phyloP scores from a whole-genome alignment of 2,888 invertebrate species.

The Acronicta leporina region DNA sequence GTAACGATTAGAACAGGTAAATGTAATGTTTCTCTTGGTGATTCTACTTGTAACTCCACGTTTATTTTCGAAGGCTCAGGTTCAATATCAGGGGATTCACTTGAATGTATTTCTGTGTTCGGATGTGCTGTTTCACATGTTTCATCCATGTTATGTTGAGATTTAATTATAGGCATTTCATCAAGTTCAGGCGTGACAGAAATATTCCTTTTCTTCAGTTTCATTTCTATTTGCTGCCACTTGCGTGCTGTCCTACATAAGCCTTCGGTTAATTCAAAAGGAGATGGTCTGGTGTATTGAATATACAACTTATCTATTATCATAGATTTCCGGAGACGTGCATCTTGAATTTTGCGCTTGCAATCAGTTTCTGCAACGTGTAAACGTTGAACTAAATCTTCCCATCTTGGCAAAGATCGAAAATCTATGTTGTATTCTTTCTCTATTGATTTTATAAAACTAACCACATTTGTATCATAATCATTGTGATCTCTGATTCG shows the following conservation, averaged over 20 bases:
- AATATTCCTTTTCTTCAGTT: slow-evolving; percentile 37
- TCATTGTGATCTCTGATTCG: slow-evolving; percentile 67
- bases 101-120: slow-evolving; percentile 68
- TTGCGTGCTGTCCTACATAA: slow-evolving; percentile 71
- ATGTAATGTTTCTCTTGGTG: slow-evolving; percentile 24
- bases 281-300: slow-evolving; percentile 70
- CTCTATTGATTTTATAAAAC: slow-evolving; percentile 72
- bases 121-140: slow-evolving; percentile 60
- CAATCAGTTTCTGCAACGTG: slow-evolving; percentile 64
- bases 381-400: slow-evolving; percentile 68
- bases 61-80: slow-evolving; percentile 35
- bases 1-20: slow-evolving; percentile 65
- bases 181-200: slow-evolving; percentile 14
- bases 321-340: slow-evolving; percentile 65
- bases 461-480: slow-evolving; percentile 66
- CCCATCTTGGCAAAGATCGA: slow-evolving; percentile 72
- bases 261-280: slow-evolving; percentile 73
- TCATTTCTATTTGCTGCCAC: slow-evolving; percentile 64
- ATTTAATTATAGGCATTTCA: not conserved
- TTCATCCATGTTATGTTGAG: slow-evolving; percentile 47
- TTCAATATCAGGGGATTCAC: slow-evolving; percentile 26
- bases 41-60: slow-evolving; percentile 29
- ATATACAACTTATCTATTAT: slow-evolving; percentile 75
- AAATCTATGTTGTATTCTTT: slow-evolving; percentile 70
- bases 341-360: slow-evolving; percentile 67